Percentiles rank a stretch among this genome's conserved stretches.
Evolutionary conservation across 1,140 invertebrate genomes (phyloP).

Genomic region (Drosophila tsacasi): DNA sequence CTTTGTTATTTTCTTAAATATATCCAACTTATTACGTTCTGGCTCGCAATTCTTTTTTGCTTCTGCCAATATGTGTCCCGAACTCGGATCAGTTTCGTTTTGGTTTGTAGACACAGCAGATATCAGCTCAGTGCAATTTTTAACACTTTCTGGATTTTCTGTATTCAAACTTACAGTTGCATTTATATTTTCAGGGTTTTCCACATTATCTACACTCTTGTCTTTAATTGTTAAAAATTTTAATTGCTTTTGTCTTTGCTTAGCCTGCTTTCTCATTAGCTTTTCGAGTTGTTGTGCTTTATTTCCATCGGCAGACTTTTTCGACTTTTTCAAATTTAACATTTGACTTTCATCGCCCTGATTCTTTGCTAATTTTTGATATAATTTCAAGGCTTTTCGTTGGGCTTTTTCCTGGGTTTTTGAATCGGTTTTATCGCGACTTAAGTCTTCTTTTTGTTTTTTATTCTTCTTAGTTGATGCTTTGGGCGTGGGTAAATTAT

Average conservation of each 20-base stretch:
- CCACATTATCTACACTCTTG: neutral
- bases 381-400: conserved; percentile 65
- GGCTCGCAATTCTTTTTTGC: conserved; percentile 89
- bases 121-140: neutral
- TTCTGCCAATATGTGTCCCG: neutral
- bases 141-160: neutral
- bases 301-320: conserved; percentile 40
- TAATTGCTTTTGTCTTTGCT: conserved; percentile 60
- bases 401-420: conserved; percentile 65
- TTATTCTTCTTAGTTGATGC: conserved; percentile 36
- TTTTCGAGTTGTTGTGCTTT: conserved; percentile 61
- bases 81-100: neutral
- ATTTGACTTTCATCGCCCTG: conserved; percentile 14
- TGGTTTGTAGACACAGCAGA: neutral
- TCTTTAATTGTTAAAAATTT: conserved; percentile 7
- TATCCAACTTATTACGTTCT: conserved; percentile 93
- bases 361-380: conserved; percentile 62
- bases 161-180: neutral
- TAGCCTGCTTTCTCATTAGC: conserved; percentile 68
- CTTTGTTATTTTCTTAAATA: conserved; percentile 91
- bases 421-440: conserved; percentile 4
- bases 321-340: conserved; percentile 43
- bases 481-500: neutral
- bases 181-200: neutral
- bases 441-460: conserved; percentile 43